These are phyloP conservation scores for Callyntrura guangdongensis DNA, from an alignment of 2,888 invertebrate genomes.

Conservation along the genomic window DNA sequence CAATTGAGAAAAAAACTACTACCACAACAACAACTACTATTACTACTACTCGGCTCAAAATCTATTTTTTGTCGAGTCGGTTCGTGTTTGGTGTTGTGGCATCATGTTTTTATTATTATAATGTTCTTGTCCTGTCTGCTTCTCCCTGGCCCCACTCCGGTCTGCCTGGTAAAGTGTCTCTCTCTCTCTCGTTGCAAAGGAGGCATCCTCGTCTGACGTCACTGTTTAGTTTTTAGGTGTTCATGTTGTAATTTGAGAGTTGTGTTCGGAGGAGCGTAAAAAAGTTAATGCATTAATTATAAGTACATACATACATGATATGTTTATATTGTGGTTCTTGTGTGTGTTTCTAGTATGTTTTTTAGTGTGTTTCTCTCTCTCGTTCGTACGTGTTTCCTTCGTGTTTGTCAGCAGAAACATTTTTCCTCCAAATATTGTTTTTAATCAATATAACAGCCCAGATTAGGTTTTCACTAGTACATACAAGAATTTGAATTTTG, in stretches of 20 bases:
- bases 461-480: conserved; percentile 15
- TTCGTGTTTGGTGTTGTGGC: conserved; percentile 64
- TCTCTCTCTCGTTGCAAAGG: neutral
- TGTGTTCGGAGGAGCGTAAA: conserved; percentile 32
- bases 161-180: conserved; percentile 29
- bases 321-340: conserved; percentile 58
- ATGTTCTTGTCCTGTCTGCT: conserved; percentile 53
- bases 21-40: too few relatives aligned
- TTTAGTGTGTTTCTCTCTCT: conserved; percentile 17
- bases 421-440: conserved; percentile 22
- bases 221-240: conserved; percentile 51
- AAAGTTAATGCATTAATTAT: conserved; percentile 66
- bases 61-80: conserved; percentile 55
- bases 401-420: neutral
- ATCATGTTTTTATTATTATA: conserved; percentile 69
- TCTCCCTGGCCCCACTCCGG: conserved; percentile 16
- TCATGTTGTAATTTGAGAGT: conserved; percentile 63
- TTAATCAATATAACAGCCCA: conserved; percentile 44
- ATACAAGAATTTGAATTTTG: conserved; percentile 17
- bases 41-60: conserved; percentile 23
- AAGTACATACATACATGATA: conserved; percentile 42
- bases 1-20: conserved; percentile 61
- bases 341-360: neutral
- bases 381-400: neutral
- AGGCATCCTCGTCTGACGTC: conserved; percentile 58